Base-by-base conservation (phyloP, 2,888 invertebrate genomes). In the Drosophila robusta region DNA sequence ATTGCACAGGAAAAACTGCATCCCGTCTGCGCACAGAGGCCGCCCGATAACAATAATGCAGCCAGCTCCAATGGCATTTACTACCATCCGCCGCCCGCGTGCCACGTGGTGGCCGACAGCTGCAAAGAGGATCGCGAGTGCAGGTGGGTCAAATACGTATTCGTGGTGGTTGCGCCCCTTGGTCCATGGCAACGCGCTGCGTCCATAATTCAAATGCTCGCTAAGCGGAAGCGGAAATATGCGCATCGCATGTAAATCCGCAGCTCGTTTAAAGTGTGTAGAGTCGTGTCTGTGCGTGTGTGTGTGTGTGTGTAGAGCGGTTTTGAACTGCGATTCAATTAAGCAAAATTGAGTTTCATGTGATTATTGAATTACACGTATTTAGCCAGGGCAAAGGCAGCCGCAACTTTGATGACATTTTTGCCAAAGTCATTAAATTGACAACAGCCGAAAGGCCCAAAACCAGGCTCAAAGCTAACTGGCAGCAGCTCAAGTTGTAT, bases 1-100 rank as follows among this genome's bases (percentile, higher is more conserved):
- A 94, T 96, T 87, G 97, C 98, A 70, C 97, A 97, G 92, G 97
- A 97, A 92, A 96, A 96, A 90, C 94, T 98, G 73, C 97, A 98
- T 92, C 98, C 98, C 9, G 95, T 95, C 46, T 98, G 98, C 92
- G 97, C 97, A 52, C 97, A 97, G 92, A 94, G 97, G 62, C 94
- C 95, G 65, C 94, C 95, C 49, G 94, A 95, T 65, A 94, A 94
- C 54, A 90, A 90, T 83, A 92, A 91, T 90, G 91, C 91, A 73
- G 92, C 93, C 68, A 93, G 93, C 88, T 93, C 93, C 69, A 92
- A 91, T 80, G 92, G 92, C 78, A 91, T 92, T 78, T 91, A 91
- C 75, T 92, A 92, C 80, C 93, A 94, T 41, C 95, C 96, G 49
- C 95, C 96, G 78, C 97, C 97, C n/a, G 96, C 96, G 58, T 98